Base-by-base conservation (phyloP, 2,888 invertebrate species). In the Tipula unca region DNA sequence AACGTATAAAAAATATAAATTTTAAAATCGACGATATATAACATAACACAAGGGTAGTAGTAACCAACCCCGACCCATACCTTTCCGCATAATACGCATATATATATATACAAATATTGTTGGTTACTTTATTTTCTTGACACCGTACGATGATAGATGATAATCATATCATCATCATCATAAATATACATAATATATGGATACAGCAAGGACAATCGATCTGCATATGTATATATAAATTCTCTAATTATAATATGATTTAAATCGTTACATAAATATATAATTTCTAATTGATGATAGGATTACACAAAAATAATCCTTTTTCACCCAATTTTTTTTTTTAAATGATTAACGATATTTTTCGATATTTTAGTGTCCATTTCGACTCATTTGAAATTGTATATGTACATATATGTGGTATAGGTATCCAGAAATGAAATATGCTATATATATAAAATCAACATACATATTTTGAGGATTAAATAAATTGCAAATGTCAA, bases 261-360 rank as follows among this genome's bases (percentile, higher is more conserved):
- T 69, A 69, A 69, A 69, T 69, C 69, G 69, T 69, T 69, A 69
- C 69, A 69, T 69, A 69, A 69, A 69, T 69, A 69, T 69, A 69
- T 25, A 69, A 69, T 83, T 83, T 83, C 83, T 32, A 83, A 83
- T 83, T 32, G 29, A 83, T 83, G 29, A 83, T 83, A 83, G 83
- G 83, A 83, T 83, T 83, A 69, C 69, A 69, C 10, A 83, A 83
- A 82, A 83, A 35, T 83, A 83, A 83, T 83, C 35, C 83, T 35
- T 83, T 83, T 83, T 83, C 35, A 32, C n/a, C 14, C 35, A 32
- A 32, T n/a, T n/a, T n/a, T n/a, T n/a, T n/a, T n/a, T n/a, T n/a
- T n/a, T n/a, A 83, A 17, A 83, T 83, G 83, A 83, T 83, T 83
- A 83, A 83, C 83, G 83, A 83, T 32, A 69, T 69, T 25, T 69